Percentiles rank a stretch among this genome's conserved stretches.
Conservation (phyloP, 2,888 invertebrate species). For the Dicranocentrus wangi region DNA sequence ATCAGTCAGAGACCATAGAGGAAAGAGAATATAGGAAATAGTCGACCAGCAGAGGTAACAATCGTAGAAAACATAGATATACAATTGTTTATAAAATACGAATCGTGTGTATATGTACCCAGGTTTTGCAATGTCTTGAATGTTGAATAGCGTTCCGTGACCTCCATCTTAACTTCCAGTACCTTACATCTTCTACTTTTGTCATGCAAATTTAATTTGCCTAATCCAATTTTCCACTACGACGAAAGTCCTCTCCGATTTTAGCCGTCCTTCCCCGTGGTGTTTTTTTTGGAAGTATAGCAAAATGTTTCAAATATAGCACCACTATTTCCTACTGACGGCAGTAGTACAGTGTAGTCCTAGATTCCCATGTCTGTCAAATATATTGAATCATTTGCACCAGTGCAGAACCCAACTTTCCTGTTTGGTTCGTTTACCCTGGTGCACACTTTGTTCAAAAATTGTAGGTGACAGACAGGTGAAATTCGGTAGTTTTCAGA, state of each 20-base stretch:
- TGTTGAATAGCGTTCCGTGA: no score
- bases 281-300: no score
- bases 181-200: neutral
- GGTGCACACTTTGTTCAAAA: slow-evolving; percentile 1
- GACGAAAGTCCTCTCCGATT: slow-evolving; percentile 9
- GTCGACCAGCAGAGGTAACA: neutral
- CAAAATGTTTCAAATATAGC: no score
- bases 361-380: no score
- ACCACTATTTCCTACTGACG: no score
- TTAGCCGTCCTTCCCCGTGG: neutral
- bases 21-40: no score
- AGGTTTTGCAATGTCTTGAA: no score
- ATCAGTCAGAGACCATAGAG: no score
- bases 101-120: neutral
- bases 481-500: neutral
- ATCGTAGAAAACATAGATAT: neutral
- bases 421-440: neutral
- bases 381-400: neutral
- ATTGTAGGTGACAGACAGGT: slow-evolving; percentile 1
- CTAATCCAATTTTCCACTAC: slow-evolving; percentile 37
- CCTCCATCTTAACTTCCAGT: neutral
- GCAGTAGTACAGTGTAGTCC: no score
- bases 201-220: slow-evolving; percentile 40
- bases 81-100: neutral
- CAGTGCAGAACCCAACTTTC: neutral